These are phyloP conservation scores for Palaemon carinicauda DNA, from an alignment of 1,140 invertebrate genomes.

Conservation along the genomic window DNA sequence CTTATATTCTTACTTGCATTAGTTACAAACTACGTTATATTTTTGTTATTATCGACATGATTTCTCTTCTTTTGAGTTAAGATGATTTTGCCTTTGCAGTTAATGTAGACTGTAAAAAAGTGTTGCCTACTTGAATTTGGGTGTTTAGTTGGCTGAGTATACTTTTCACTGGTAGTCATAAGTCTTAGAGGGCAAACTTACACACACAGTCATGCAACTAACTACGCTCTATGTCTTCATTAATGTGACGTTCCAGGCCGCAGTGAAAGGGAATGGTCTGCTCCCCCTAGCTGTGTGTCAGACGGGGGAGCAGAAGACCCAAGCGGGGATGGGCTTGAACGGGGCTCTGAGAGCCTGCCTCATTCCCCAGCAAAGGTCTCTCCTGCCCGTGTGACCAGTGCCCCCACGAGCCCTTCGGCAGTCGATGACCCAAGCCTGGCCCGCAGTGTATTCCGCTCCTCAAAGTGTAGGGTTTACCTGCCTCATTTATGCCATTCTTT, in stretches of 20 bases:
- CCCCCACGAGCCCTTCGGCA: conserved; percentile 45
- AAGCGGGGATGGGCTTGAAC: conserved; percentile 2
- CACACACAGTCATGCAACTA: too few relatives aligned
- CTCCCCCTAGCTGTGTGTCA: conserved; percentile 47
- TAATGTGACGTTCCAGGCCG: conserved; percentile 42
- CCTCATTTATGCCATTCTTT: conserved; percentile 22
- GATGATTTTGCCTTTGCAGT: neutral
- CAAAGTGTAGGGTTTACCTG: conserved; percentile 47
- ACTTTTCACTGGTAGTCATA: too few relatives aligned
- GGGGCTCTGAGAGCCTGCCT: conserved; percentile 40
- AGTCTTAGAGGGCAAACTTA: too few relatives aligned
- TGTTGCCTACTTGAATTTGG: too few relatives aligned
- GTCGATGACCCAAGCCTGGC: conserved; percentile 43
- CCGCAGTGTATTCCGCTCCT: conserved; percentile 50
- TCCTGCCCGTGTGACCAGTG: conserved; percentile 43
- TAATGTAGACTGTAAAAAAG: too few relatives aligned
- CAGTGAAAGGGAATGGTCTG: conserved; percentile 51
- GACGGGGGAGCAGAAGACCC: conserved; percentile 25
- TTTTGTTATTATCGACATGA: neutral
- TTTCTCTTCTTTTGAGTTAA: conserved; percentile 23
- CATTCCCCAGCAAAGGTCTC: conserved; percentile 41
- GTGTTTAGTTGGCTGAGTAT: too few relatives aligned
- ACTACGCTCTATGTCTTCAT: neutral
- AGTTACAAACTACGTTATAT: neutral
- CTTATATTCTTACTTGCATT: too few relatives aligned